phyloP scores from a whole-genome alignment of 2,797 vertebrate species.

The Aphelocoma californica region DNA sequence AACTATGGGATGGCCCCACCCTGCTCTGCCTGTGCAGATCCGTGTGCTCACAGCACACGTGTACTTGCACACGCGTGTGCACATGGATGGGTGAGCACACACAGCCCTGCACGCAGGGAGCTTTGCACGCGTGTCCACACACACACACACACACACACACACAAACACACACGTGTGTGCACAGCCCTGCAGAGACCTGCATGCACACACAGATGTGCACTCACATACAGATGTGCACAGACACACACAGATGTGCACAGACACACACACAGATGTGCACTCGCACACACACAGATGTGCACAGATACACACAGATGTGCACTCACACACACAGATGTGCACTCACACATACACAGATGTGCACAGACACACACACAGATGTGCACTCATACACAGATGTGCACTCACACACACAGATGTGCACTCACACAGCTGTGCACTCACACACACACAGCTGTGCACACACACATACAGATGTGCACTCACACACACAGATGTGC shows the following conservation, averaged over 20 bases:
- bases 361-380: too few species aligned
- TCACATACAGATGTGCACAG: too few species aligned
- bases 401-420: too few species aligned
- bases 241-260: not conserved
- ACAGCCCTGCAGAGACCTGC: not conserved
- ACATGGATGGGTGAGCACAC: not conserved
- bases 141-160: not conserved
- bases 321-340: not conserved
- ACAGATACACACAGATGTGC: not conserved
- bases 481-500: too few species aligned
- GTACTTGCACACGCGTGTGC: fast-evolving
- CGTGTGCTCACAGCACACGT: not conserved
- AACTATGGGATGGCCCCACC: fast-evolving
- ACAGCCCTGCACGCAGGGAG: not conserved
- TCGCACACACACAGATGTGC: too few species aligned
- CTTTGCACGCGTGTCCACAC: fast-evolving
- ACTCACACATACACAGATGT: too few species aligned
- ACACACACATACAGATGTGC: too few species aligned
- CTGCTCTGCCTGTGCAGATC: not conserved
- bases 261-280: not conserved
- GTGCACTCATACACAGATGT: too few species aligned
- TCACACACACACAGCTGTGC: too few species aligned
- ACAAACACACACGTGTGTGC: not conserved
- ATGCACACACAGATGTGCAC: not conserved
- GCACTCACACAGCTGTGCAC: too few species aligned